Evolutionary conservation across 1,140 invertebrate genomes (phyloP).

Genomic region (Bombus terrestris): DNA sequence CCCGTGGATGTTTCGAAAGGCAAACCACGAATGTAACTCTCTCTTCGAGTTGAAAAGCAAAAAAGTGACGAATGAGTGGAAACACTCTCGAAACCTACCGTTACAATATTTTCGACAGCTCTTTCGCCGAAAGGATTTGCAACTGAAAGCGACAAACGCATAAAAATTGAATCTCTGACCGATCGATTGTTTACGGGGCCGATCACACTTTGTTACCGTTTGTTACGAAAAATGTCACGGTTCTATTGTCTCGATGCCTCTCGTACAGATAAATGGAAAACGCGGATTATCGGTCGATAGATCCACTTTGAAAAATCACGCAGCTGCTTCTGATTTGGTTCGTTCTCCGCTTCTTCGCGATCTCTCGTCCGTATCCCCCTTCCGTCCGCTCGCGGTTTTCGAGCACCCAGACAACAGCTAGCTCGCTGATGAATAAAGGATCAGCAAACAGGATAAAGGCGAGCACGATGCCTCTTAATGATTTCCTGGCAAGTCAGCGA

Average conservation of each 20-base stretch:
- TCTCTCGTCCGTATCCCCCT: background rate
- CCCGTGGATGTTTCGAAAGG: background rate
- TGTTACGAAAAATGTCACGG: background rate
- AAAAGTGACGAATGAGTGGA: background rate
- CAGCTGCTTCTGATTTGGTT: background rate
- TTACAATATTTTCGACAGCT: background rate
- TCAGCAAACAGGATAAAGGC: slow-evolving; percentile 21
- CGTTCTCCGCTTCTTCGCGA: background rate
- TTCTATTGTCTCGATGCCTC: background rate
- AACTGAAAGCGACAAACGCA: background rate
- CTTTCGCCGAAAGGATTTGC: background rate
- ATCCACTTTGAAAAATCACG: background rate
- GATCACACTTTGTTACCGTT: background rate
- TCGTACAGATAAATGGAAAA: background rate
- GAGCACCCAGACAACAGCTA: background rate
- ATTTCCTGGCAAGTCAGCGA: slow-evolving; percentile 9
- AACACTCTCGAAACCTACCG: background rate
- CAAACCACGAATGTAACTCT: background rate
- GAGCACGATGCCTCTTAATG: background rate
- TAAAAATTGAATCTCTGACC: background rate
- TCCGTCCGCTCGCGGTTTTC: too few species aligned
- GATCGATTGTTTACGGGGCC: background rate
- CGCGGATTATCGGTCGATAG: background rate
- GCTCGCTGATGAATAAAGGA: slow-evolving; percentile 33
- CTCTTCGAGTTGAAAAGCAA: background rate